phyloP scores from a whole-genome alignment of 2,888 invertebrate genomes.

The Hypomecis punctinalis region DNA sequence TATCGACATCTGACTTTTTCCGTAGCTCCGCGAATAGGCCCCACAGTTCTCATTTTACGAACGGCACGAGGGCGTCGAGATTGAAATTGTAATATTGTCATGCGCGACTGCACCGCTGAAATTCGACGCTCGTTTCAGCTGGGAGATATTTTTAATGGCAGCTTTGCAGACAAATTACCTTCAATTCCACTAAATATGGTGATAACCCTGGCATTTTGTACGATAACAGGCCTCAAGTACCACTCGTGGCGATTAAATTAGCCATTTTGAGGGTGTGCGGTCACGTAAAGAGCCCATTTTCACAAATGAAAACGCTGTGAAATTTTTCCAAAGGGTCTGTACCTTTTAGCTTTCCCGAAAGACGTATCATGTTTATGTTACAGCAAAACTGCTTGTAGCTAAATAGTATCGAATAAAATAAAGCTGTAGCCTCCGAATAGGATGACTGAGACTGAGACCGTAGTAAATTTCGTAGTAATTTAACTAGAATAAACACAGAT shows the following conservation, averaged over 20 bases:
- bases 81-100: slow-evolving; percentile 63
- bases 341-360: neutral
- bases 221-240: neutral
- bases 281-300: slow-evolving; percentile 6
- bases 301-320: neutral
- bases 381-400: neutral
- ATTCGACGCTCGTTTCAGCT: slow-evolving; percentile 30
- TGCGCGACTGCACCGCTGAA: slow-evolving; percentile 51
- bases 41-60: slow-evolving; percentile 68
- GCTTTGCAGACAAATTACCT: slow-evolving; percentile 6
- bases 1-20: neutral
- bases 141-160: slow-evolving; percentile 16
- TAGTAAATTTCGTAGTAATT: too few relatives aligned
- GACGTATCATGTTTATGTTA: neutral
- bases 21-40: slow-evolving; percentile 28
- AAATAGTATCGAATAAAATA: neutral
- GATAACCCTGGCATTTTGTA: neutral
- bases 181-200: neutral
- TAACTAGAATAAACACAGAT: too few relatives aligned
- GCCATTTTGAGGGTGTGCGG: neutral
- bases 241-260: slow-evolving; percentile 4
- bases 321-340: neutral
- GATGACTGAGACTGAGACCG: too few relatives aligned
- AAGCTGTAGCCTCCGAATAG: too few relatives aligned
- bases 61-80: slow-evolving; percentile 58